A percentile compares a stretch with the other conserved stretches of the same genome.
Conservation (phyloP, 2,888 invertebrate species). For the Cristatella mucedo region DNA sequence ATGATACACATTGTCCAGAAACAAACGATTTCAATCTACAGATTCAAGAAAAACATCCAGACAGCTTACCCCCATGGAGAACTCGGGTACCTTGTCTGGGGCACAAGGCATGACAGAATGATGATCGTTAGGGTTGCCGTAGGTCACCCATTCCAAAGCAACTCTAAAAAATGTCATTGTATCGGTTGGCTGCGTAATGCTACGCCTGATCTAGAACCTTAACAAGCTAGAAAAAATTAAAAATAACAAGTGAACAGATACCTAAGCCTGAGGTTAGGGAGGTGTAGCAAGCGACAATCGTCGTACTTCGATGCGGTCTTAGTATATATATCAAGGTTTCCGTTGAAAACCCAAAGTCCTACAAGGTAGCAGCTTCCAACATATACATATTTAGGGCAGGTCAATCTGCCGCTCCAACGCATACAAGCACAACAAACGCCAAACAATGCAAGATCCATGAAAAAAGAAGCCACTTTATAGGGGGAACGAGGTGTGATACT, state of each 20-base stretch:
- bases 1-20: too few species aligned
- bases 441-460: too few species aligned
- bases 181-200: too few species aligned
- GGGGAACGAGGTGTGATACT: too few species aligned
- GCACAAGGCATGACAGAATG: slow-evolving; percentile 87
- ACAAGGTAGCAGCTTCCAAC: too few species aligned
- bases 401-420: too few species aligned
- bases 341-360: slow-evolving; percentile 68
- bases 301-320: slow-evolving; percentile 97
- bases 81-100: slow-evolving; percentile 85
- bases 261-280: slow-evolving; percentile 70
- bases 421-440: too few species aligned
- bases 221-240: neutral
- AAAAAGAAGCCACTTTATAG: too few species aligned
- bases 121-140: slow-evolving; percentile 86
- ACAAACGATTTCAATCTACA: too few species aligned
- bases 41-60: too few species aligned
- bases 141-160: slow-evolving; percentile 73
- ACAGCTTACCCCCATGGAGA: slow-evolving; percentile 69
- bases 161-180: slow-evolving; percentile 38
- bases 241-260: slow-evolving; percentile 16
- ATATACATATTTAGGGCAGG: too few species aligned
- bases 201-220: too few species aligned
- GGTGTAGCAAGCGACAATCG: slow-evolving; percentile 76
- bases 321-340: slow-evolving; percentile 81